These are phyloP conservation scores for Chiroxiphia lanceolata DNA, from an alignment of 2,797 vertebrate genomes.

Conservation along the genomic window DNA sequence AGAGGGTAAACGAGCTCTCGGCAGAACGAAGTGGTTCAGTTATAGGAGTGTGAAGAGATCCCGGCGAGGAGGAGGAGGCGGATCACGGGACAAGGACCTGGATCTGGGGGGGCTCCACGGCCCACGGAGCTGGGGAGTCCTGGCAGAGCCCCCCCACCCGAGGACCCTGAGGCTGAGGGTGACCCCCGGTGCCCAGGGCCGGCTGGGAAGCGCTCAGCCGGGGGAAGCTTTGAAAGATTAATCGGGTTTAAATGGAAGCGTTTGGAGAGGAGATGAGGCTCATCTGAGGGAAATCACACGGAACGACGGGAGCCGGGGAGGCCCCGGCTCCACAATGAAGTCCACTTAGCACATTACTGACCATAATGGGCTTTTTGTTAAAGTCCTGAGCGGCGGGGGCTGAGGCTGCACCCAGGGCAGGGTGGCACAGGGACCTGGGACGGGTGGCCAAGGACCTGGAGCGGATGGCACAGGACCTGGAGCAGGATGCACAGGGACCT, in stretches of 20 bases:
- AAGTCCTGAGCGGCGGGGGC: slow-evolving; percentile 12
- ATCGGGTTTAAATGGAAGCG: slow-evolving; percentile 68
- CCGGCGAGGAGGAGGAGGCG: background rate
- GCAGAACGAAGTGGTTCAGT: background rate
- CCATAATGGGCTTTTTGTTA: slow-evolving; percentile 54
- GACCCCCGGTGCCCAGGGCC: background rate
- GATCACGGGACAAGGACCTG: rapidly evolving
- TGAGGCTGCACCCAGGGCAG: background rate
- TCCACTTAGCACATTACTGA: slow-evolving; percentile 66
- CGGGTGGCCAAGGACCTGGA: no score
- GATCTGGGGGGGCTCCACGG: background rate
- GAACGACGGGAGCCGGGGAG: slow-evolving; percentile 52
- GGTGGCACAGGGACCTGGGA: background rate
- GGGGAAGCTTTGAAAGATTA: slow-evolving; percentile 58
- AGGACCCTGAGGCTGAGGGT: background rate
- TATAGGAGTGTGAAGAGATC: background rate
- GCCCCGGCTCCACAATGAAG: slow-evolving; percentile 49
- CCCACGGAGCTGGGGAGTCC: background rate
- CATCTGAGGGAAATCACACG: slow-evolving; percentile 58
- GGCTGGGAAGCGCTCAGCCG: background rate
- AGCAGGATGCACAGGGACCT: no score
- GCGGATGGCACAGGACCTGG: no score
- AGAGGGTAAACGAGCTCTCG: rapidly evolving
- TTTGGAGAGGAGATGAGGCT: slow-evolving; percentile 69
- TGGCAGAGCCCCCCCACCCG: background rate